These are phyloP conservation scores for Garra rufa DNA, from an alignment of 2,113 vertebrate species.

Conservation along the genomic window DNA sequence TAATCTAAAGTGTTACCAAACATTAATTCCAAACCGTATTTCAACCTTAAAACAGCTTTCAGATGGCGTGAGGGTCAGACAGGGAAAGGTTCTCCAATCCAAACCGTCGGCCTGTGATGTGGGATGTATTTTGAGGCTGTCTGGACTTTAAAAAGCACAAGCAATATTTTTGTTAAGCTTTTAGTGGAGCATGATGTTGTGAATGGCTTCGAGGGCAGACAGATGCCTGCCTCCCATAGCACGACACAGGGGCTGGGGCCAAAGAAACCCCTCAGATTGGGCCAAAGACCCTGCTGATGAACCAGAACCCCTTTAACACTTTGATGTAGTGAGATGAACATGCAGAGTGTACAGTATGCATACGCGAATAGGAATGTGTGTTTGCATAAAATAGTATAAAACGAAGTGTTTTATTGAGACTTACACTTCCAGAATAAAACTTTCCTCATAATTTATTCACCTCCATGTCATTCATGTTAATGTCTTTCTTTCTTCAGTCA, in stretches of 20 bases:
- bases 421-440: no score
- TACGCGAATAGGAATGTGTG: background rate
- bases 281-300: slow-evolving; percentile 34
- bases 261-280: background rate
- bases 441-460: no score
- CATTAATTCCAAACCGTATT: slow-evolving; percentile 42
- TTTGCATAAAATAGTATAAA: background rate
- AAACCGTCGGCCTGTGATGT: slow-evolving; percentile 41
- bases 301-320: slow-evolving; percentile 40
- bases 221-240: slow-evolving; percentile 63
- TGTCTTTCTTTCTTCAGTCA: no score
- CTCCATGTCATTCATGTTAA: no score
- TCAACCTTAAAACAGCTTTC: slow-evolving; percentile 45
- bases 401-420: background rate
- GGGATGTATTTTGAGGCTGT: slow-evolving; percentile 58
- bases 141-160: slow-evolving; percentile 61
- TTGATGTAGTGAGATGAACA: slow-evolving; percentile 23
- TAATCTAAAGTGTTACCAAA: background rate
- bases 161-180: slow-evolving; percentile 69
- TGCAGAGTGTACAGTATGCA: background rate
- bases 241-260: slow-evolving; percentile 50
- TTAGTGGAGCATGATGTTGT: slow-evolving; percentile 67
- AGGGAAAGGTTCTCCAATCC: background rate
- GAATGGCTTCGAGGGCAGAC: slow-evolving; percentile 53
- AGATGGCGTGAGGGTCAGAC: background rate